Conservation (phyloP, 2,888 invertebrate species). For the Eupelmus urozonus region DNA sequence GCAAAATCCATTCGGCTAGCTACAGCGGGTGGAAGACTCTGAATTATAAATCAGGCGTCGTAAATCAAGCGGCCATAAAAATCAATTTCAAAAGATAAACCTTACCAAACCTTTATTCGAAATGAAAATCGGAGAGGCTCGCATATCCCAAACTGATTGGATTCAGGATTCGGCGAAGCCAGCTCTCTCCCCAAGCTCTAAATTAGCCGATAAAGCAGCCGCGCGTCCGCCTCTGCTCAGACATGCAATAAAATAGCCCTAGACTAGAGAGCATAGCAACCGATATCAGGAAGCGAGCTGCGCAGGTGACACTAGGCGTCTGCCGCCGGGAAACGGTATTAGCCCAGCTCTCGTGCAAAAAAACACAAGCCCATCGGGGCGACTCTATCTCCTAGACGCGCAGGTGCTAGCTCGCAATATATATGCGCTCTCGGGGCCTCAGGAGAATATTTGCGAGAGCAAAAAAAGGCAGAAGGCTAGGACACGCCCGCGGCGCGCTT, state of each 20-base stretch:
- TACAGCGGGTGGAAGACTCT: neutral
- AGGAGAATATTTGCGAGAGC: slow-evolving; percentile 19
- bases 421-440: slow-evolving; percentile 9
- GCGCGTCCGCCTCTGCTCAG: slow-evolving; percentile 9
- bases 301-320: slow-evolving; percentile 64
- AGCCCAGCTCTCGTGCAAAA: slow-evolving; percentile 61
- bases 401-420: slow-evolving; percentile 41
- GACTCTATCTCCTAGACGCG: slow-evolving; percentile 66
- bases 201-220: slow-evolving; percentile 52
- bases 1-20: no score
- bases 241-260: slow-evolving; percentile 45
- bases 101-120: slow-evolving; percentile 1
- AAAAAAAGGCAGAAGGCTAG: neutral
- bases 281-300: slow-evolving; percentile 40
- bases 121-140: slow-evolving; percentile 52
- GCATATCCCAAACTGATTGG: slow-evolving; percentile 41
- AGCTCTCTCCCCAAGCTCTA: slow-evolving; percentile 32
- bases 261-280: slow-evolving; percentile 3
- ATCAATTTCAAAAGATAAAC: slow-evolving; percentile 34
- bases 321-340: slow-evolving; percentile 67
- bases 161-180: slow-evolving; percentile 43
- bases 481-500: slow-evolving; percentile 35
- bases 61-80: slow-evolving; percentile 49
- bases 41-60: slow-evolving; percentile 24
- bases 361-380: slow-evolving; percentile 37